Evolutionary conservation across 2,888 invertebrate genomes (phyloP), one percentile per base, ranked within the genome.

Genomic region (Rhaphigaster nebulosa): DNA sequence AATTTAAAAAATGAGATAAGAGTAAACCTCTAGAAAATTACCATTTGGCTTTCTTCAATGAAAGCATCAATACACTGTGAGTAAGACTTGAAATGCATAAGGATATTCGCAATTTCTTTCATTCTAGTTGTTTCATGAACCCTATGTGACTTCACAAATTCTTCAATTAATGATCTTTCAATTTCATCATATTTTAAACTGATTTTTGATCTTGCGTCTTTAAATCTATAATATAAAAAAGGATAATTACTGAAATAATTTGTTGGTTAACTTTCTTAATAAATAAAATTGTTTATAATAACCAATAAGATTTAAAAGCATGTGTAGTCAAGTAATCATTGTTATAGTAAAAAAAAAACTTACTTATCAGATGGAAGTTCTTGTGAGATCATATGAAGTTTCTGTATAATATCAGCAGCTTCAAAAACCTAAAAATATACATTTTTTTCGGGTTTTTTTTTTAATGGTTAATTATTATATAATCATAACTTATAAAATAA

Each of bases 381-480:
- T 95, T 99, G 98, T 0, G 99, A 97, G 92, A 99, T 98, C 38
- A 98, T 96, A 93, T 98, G 97, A 1, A 99, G 94, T 94, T 99
- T 99, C 94, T 99, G 98, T 92, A 99, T 99, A 10, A 99, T 96
- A 94, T 99, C 99, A 20, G 99, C 99, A 38, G 99, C 98, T 94
- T 99, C 98, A 93, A 97, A 97, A 65, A 99, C 94, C 97, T 98
- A 89, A 94, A 92, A 92, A 91, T 87, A 70, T 76, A 65, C 20
- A 15, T 52, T 50, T 89, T 38, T 60, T 54, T 26, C 5, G n/a
- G n/a, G 8, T 60, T 3, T n/a, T 60, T 60, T 20, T 60, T n/a
- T 29, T 13, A n/a, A 15, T n/a, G 10, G 60, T n/a, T n/a, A 10
- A n/a, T n/a, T 8, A 60, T 60, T n/a, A n/a, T n/a, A 23, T 23